Conservation (phyloP, 2,113 vertebrate genomes). For the Pitta sordida region DNA sequence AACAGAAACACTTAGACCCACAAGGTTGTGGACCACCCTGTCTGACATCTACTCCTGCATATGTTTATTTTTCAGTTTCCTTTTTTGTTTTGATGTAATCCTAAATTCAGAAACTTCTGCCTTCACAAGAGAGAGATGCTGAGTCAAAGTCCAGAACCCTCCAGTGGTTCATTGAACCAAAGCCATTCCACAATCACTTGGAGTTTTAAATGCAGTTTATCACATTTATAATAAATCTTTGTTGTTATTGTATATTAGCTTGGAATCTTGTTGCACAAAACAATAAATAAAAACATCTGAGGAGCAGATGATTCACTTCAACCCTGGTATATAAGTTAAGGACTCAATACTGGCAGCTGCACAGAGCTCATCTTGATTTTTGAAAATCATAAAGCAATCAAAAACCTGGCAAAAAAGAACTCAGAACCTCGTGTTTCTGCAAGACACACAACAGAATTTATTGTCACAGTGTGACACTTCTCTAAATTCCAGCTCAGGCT, state of each 20-base stretch:
- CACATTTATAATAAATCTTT: neutral
- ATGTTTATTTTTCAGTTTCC: neutral
- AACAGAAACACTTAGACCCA: neutral
- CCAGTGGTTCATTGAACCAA: neutral
- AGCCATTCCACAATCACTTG: neutral
- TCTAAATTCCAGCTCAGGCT: neutral
- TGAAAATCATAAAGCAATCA: neutral
- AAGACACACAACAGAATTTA: neutral
- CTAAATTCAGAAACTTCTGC: neutral
- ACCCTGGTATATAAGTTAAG: neutral
- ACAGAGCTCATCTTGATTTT: neutral
- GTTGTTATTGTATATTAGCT: neutral
- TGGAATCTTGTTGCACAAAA: neutral
- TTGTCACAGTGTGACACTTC: neutral
- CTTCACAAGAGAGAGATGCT: neutral
- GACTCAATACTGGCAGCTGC: neutral
- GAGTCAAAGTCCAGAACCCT: neutral
- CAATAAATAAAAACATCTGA: slow-evolving; percentile 36
- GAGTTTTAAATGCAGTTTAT: slow-evolving; percentile 13
- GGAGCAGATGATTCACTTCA: neutral
- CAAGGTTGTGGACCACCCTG: slow-evolving; percentile 12
- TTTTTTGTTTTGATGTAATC: neutral
- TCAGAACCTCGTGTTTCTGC: neutral
- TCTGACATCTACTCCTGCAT: neutral
- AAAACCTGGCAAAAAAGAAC: neutral